Base-by-base conservation (phyloP, 2,888 invertebrate species). In the Spilarctia lutea region DNA sequence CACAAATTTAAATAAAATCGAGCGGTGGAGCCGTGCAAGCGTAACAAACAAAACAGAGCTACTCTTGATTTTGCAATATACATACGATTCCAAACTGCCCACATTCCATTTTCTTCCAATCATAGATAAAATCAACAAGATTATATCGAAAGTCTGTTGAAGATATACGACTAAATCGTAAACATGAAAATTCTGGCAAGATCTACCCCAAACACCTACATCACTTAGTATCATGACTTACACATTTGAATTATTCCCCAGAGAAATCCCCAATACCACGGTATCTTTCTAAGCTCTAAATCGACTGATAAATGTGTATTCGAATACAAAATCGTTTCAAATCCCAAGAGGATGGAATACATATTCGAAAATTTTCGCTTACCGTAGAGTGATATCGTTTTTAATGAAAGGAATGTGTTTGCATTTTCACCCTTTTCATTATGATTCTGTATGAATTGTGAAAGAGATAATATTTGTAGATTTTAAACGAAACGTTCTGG, bases 231-330 rank as follows among this genome's bases (percentile, higher is more conserved):
- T 75, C 83, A 77, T 83, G 83, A 81, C 77, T 85, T 83, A 83
- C 79, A 81, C 65, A 81, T 75, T n/a, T 70, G 79, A 83, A 83
- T 81, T 80, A 83, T 77, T 81, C 83, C 82, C 85, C 27, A 30
- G 82, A 77, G 85, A 11, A 20, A 39, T 27, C 74, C 75, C 65
- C 81, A 85, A 79, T 76, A 75, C 78, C 74, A 63, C 74, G 78
- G 76, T 85, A 85, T 81, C 80, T 81, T 78, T 74, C 83, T 83
- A 81, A 85, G 82, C 85, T 83, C 83, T 83, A 83, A 85, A 83
- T 80, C 76, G 78, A 70, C 80, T 78, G 82, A 83, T 83, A 83
- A 83, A 83, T 85, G 76, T 81, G 78, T 77, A 83, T 85, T 70
- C 75, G 74, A 78, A 85, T 73, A 79, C 76, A 76, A 78, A 77